Evolutionary conservation across 2,113 vertebrate genomes (phyloP), one percentile per base, ranked within the genome.

Genomic region (Pavo muticus): DNA sequence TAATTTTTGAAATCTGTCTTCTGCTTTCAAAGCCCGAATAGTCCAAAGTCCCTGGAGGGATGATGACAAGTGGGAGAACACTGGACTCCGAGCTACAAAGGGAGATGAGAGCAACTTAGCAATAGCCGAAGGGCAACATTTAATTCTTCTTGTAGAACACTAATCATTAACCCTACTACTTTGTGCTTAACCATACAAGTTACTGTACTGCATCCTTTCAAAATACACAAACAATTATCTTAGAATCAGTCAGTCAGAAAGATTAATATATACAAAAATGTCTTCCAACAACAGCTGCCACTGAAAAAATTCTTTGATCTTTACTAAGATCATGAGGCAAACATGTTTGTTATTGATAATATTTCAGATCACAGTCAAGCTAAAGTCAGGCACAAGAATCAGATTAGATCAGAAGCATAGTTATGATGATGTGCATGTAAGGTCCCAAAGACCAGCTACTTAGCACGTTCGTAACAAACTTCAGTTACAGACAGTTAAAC

Each of bases 11-110:
- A 99, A 99, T 72, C 97, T 97, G 85, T 98, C 96, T 91, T 99
- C 98, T 20, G 98, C 98, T 97, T 95, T 99, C 92, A 98, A 98
- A 11, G 99, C 99, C 78, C 99, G 98, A 91, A 99, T 99, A 86
- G 98, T 99, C 98, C 98, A 99, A 92, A 99, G 98, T 47, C 99
- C 99, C 97, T 99, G 99, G 52, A 99, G 98, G 56, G 99, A 98
- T 18, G 99, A 98, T 0, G 99, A 99, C 29, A 99, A 96, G 95
- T 99, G 99, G 96, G 99, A 99, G 95, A 99, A 99, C 4, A 99
- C 99, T 1, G 99, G 99, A 97, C 99, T 99, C 91, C 99, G 98
- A 79, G 98, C 99, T 99, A 87, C 11, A 97, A 96, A 75, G 75
- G 61, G 88, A 96, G 91, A 96, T 67, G 82, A 84, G 80, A 87